Percentiles rank a stretch among this genome's conserved stretches.
These are phyloP conservation scores for Salmo trutta DNA, from an alignment of 2,797 vertebrate genomes.

Conservation along the genomic window DNA sequence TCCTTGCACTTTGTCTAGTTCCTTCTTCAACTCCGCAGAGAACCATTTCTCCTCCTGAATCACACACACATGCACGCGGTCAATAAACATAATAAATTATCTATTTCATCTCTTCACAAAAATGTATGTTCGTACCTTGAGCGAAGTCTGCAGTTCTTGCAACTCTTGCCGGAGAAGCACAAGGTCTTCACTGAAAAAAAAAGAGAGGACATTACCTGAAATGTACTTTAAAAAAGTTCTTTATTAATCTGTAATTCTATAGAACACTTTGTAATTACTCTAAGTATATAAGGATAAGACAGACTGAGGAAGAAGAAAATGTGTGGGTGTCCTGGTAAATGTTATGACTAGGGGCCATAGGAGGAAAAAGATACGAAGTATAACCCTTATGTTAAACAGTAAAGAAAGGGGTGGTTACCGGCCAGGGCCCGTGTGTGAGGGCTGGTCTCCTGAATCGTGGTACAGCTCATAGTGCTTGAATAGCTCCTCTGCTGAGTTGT, in stretches of 20 bases:
- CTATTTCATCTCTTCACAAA: background rate
- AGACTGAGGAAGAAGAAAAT: too few species aligned
- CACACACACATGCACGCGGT: slow-evolving; percentile 12
- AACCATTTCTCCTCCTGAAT: slow-evolving; percentile 96
- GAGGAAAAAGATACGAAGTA: too few species aligned
- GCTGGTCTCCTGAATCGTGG: slow-evolving; percentile 89
- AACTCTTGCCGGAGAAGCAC: slow-evolving; percentile 91
- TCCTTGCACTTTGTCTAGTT: slow-evolving; percentile 97
- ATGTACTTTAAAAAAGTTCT: background rate
- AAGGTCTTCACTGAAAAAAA: slow-evolving; percentile 81
- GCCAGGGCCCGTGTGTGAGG: slow-evolving; percentile 81
- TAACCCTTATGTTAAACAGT: too few species aligned
- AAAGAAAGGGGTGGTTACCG: slow-evolving; percentile 71
- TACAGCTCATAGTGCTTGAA: slow-evolving; percentile 97
- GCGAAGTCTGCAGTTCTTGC: slow-evolving; percentile 91
- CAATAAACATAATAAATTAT: background rate
- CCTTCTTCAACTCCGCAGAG: slow-evolving; percentile 97
- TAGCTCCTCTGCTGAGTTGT: slow-evolving; percentile 96
- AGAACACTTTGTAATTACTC: too few species aligned
- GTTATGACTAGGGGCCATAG: too few species aligned
- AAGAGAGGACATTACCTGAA: background rate
- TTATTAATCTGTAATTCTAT: slow-evolving; percentile 23
- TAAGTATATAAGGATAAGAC: too few species aligned
- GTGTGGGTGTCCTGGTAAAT: too few species aligned
- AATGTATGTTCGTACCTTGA: slow-evolving; percentile 80